Evolutionary conservation across 1,140 invertebrate species (phyloP).

Genomic region (Dendroctonus valens): DNA sequence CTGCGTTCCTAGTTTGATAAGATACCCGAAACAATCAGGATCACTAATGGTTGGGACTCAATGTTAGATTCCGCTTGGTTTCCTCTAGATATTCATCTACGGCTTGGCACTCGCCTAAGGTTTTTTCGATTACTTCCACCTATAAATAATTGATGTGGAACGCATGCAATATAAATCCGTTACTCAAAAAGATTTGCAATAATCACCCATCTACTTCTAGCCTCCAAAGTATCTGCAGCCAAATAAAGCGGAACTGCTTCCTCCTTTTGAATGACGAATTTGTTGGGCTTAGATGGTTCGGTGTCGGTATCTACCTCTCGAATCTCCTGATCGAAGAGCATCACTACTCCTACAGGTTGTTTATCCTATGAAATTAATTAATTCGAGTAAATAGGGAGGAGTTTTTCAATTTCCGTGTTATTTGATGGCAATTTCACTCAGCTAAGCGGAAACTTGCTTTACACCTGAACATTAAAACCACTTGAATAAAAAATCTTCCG

Average conservation of each 20-base stretch:
- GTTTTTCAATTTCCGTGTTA: too few species aligned
- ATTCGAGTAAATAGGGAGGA: neutral
- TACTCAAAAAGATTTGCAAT: neutral
- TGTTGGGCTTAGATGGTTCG: constrained; percentile 53
- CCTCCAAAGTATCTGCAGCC: constrained; percentile 75
- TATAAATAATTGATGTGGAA: constrained; percentile 17
- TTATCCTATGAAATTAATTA: constrained; percentile 62
- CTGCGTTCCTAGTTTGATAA: constrained; percentile 76
- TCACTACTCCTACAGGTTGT: constrained; percentile 86
- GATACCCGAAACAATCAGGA: constrained; percentile 88
- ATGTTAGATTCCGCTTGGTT: constrained; percentile 65
- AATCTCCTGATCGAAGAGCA: constrained; percentile 80
- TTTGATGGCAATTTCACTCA: neutral
- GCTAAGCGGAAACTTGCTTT: neutral
- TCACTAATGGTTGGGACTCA: constrained; percentile 69
- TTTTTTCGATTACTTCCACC: constrained; percentile 65
- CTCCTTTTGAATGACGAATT: constrained; percentile 70
- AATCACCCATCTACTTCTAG: constrained; percentile 67
- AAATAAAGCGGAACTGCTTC: constrained; percentile 77
- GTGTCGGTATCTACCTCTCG: constrained; percentile 61
- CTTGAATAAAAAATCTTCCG: too few species aligned
- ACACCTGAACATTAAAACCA: too few species aligned
- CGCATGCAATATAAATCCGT: constrained; percentile 31
- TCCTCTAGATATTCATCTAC: constrained; percentile 74
- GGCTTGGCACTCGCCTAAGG: constrained; percentile 60